Evolutionary conservation across 2,888 invertebrate genomes (phyloP).

Genomic region (Boloria euphrosyne): DNA sequence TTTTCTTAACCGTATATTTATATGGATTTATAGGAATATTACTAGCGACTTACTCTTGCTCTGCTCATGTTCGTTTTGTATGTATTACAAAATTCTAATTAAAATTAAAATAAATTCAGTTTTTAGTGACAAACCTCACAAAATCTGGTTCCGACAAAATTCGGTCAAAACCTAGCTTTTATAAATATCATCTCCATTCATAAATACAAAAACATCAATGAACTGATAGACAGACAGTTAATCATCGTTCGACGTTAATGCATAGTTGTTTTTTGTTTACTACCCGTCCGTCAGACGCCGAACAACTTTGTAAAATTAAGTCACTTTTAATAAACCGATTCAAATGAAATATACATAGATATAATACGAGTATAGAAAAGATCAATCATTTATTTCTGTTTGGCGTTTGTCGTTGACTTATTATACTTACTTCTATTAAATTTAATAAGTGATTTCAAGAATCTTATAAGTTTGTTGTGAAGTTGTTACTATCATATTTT

Average conservation of each 20-base stretch:
- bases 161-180: neutral
- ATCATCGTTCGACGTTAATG: conserved; percentile 66
- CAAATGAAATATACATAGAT: no score
- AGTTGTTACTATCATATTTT: no score
- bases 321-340: conserved; percentile 1
- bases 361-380: no score
- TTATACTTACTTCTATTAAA: no score
- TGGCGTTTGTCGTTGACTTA: no score
- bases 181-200: conserved; percentile 48
- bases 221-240: conserved; percentile 54
- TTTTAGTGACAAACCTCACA: neutral
- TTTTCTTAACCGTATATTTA: no score
- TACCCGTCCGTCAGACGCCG: conserved; percentile 50
- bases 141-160: neutral
- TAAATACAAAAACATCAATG: conserved; percentile 54
- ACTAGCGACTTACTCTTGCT: no score
- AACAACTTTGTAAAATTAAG: conserved; percentile 33
- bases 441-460: neutral
- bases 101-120: no score
- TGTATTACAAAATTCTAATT: no score
- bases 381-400: no score
- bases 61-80: neutral
- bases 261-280: conserved; percentile 69
- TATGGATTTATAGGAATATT: no score
- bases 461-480: no score